Evolutionary conservation across 2,797 vertebrate species (phyloP).

Genomic region (Rhynchonycteris naso): DNA sequence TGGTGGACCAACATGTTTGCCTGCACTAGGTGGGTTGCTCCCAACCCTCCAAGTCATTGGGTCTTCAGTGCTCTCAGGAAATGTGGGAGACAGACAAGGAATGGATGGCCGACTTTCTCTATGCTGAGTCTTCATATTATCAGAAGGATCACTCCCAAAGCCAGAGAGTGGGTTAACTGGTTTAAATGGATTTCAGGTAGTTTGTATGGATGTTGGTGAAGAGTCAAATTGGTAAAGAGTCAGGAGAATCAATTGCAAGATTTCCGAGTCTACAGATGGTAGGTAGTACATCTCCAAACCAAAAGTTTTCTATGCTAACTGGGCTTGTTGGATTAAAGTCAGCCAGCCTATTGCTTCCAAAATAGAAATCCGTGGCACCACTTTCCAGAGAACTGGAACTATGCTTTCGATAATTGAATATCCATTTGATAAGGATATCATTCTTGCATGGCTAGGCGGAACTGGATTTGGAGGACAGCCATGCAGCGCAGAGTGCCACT

Average conservation of each 20-base stretch:
- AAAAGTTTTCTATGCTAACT: slow-evolving; percentile 91
- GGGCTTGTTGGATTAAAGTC: slow-evolving; percentile 95
- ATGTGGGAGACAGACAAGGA: slow-evolving; percentile 92
- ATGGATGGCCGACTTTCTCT: slow-evolving; percentile 93
- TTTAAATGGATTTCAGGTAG: slow-evolving; percentile 93
- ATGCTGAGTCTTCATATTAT: slow-evolving; percentile 80
- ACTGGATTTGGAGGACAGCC: slow-evolving; percentile 84
- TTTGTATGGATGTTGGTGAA: slow-evolving; percentile 85
- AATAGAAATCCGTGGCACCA: slow-evolving; percentile 94
- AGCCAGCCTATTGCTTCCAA: slow-evolving; percentile 91
- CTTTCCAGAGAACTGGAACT: slow-evolving; percentile 96
- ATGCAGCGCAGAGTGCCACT: slow-evolving; percentile 78
- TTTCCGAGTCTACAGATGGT: slow-evolving; percentile 90
- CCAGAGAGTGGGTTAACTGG: slow-evolving; percentile 87
- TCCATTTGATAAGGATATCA: slow-evolving; percentile 94
- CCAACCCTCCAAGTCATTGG: slow-evolving; percentile 90
- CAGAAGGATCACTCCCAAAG: slow-evolving; percentile 84
- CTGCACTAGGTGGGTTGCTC: slow-evolving; percentile 86
- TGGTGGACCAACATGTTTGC: slow-evolving; percentile 86
- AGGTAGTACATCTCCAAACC: slow-evolving; percentile 93
- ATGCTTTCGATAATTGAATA: slow-evolving; percentile 93
- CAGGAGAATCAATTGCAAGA: slow-evolving; percentile 87
- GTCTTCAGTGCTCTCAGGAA: slow-evolving; percentile 92
- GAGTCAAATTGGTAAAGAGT: slow-evolving; percentile 86
- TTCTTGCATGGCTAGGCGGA: slow-evolving; percentile 84